Conservation (phyloP, 2,797 vertebrate species). For the Emydoidea blandingii region DNA sequence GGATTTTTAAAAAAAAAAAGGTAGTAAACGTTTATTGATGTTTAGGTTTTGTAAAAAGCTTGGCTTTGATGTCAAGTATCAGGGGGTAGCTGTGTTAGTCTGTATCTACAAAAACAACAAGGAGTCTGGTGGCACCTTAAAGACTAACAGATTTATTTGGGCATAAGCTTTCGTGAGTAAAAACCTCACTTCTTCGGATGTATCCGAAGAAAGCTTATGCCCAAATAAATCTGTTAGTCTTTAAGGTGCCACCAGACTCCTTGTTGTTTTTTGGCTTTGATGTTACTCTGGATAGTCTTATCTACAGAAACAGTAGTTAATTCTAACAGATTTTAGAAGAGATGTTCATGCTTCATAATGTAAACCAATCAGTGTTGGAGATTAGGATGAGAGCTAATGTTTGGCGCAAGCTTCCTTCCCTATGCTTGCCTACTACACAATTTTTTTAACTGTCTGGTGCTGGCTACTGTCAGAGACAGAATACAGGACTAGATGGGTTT, state of each 20-base stretch:
- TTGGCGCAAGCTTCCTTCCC: not conserved
- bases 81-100: no score
- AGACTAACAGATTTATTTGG: no score
- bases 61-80: not conserved
- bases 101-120: no score
- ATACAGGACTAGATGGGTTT: not conserved
- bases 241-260: no score
- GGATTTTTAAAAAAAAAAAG: no score
- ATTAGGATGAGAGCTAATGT: not conserved
- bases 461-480: not conserved
- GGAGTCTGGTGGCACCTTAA: no score
- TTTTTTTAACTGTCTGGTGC: not conserved
- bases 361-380: not conserved
- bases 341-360: not conserved
- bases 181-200: no score
- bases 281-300: not conserved
- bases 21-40: not conserved
- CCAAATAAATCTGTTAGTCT: no score
- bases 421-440: not conserved
- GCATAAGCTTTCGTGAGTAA: no score
- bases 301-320: not conserved
- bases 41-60: not conserved
- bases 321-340: not conserved
- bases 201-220: no score
- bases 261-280: not conserved